A percentile compares a stretch with the other conserved stretches of the same genome.
These are phyloP conservation scores for Craterocephalus amniculus DNA, from an alignment of 2,797 vertebrate species.

Conservation along the genomic window DNA sequence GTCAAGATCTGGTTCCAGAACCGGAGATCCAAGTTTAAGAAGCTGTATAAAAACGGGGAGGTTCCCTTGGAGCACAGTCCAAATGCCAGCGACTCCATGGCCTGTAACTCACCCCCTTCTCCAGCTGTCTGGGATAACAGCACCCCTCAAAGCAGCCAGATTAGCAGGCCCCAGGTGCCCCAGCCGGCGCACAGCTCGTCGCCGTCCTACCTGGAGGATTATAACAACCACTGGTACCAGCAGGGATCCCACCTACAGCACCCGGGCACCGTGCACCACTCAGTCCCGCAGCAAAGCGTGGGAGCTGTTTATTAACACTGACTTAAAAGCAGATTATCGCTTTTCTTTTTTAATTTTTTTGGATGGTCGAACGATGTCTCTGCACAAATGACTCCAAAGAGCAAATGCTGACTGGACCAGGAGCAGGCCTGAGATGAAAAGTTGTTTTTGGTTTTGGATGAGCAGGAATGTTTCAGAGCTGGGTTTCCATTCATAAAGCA, in stretches of 20 bases:
- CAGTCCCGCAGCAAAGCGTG: conserved; percentile 89
- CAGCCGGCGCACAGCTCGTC: conserved; percentile 92
- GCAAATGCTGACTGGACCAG: conserved; percentile 52
- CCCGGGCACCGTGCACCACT: conserved; percentile 89
- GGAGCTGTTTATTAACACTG: conserved; percentile 91
- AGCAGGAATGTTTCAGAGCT: conserved; percentile 54
- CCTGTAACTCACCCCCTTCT: conserved; percentile 95
- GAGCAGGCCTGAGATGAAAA: conserved; percentile 58
- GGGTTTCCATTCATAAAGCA: conserved; percentile 67
- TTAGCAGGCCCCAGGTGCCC: conserved; percentile 86
- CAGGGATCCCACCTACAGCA: conserved; percentile 93
- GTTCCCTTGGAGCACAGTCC: conserved; percentile 96
- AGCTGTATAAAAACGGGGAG: conserved; percentile 97
- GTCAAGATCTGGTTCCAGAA: conserved; percentile 99
- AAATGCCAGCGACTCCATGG: conserved; percentile 98
- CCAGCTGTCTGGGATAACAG: conserved; percentile 93
- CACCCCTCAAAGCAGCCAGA: conserved; percentile 82
- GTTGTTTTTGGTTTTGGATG: conserved; percentile 48
- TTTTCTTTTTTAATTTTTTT: conserved; percentile 29
- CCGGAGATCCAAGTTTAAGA: conserved; percentile 98
- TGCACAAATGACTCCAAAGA: conserved; percentile 69
- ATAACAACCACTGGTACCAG: conserved; percentile 95
- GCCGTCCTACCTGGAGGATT: conserved; percentile 93
- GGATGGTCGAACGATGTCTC: conserved; percentile 50
- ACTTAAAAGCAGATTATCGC: conserved; percentile 62